Evolutionary conservation across 64 coral and sea anemone species (phyloP), one percentile per base, ranked within the genome.

Genomic region (Acropora tenuis): DNA sequence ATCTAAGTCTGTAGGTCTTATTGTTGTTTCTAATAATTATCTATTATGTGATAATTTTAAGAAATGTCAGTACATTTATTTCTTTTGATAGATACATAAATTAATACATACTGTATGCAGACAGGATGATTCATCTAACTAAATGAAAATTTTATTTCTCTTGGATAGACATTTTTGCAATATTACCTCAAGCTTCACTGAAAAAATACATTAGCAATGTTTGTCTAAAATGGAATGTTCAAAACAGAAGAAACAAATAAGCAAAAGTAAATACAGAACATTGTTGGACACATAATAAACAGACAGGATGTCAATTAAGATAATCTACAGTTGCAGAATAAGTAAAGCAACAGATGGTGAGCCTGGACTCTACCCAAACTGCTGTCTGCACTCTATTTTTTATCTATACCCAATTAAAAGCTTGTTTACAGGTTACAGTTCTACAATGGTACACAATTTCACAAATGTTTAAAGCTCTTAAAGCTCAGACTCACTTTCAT

Each of bases 1-100:
- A 43, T 92, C 58, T 47, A 53, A 92, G 17, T 78, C 84, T 78
- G 81, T 92, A 86, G 69, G 81, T 86, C 11, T 68, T 30, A 30
- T 30, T 30, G 30, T 30, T 30, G 30, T 30, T 30, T 0, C 30
- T 30, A 30, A 30, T 30, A 30, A 30, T 30, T 30, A 30, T 30
- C 30, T 30, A 30, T 30, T 30, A 30, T 30, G 30, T 30, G 30
- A 30, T 30, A 30, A 30, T 30, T 30, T 30, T 30, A 30, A 30
- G 30, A 30, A 30, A 30, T 30, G 30, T 30, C 30, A 30, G 30
- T 30, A 30, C 30, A 30, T 30, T 30, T 0, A 30, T 30, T 30
- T 30, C 30, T 30, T 30, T 30, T 30, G 30, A 30, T 30, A 30
- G 30, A 30, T 30, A 30, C 30, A 30, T 30, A 55, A 55, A 55